A percentile compares a stretch with the other conserved stretches of the same genome.
These are phyloP conservation scores for Terebella lapidaria DNA, from an alignment of 2,888 invertebrate genomes.

Conservation along the genomic window DNA sequence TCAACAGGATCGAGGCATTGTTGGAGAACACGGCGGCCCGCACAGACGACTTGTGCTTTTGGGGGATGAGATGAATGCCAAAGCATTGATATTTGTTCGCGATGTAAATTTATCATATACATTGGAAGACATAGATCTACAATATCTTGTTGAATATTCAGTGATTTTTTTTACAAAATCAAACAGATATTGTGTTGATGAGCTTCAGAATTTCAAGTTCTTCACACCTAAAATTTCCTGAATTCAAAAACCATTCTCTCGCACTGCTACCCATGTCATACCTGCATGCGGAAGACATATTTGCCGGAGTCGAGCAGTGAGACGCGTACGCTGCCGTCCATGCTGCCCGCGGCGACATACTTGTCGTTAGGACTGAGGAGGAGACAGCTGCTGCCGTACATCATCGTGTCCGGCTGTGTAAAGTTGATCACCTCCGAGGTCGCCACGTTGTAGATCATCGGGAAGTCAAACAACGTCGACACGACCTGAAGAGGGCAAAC, in stretches of 20 bases:
- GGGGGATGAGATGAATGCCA: no score
- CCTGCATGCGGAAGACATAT: conserved; percentile 27
- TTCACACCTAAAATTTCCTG: no score
- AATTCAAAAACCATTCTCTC: no score
- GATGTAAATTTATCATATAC: no score
- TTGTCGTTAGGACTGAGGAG: conserved; percentile 30
- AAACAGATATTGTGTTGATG: no score
- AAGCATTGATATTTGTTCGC: no score
- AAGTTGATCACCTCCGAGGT: conserved; percentile 8
- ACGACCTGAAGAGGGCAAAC: conserved; percentile 27
- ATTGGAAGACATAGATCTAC: no score
- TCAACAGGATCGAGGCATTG: conserved; percentile 22
- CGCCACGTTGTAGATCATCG: conserved; percentile 26
- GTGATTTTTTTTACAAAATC: no score
- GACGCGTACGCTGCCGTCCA: conserved; percentile 31
- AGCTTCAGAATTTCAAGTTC: no score
- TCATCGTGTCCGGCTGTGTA: conserved; percentile 29
- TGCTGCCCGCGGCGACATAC: conserved; percentile 28
- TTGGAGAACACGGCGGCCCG: conserved; percentile 23
- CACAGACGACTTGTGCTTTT: conserved; percentile 31
- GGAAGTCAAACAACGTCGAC: conserved; percentile 33
- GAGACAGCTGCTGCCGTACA: conserved; percentile 26
- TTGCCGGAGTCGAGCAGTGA: conserved; percentile 25
- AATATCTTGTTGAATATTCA: no score
- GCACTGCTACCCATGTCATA: no score